Percentiles rank a stretch among this genome's conserved stretches.
Evolutionary conservation across 2,113 vertebrate genomes (phyloP).

Genomic region (Rhinoderma darwinii): DNA sequence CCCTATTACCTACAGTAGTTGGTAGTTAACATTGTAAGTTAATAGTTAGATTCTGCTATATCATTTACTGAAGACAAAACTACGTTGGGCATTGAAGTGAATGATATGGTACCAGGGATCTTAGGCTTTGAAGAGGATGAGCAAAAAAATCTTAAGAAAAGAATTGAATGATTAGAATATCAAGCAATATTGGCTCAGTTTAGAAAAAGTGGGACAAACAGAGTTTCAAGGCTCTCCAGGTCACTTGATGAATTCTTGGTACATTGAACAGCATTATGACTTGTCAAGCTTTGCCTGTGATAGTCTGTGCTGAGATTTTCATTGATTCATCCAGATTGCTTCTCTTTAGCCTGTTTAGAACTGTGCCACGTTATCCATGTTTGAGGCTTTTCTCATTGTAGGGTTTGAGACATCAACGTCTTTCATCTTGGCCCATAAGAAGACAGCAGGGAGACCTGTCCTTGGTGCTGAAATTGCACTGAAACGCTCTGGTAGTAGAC

Average conservation of each 20-base stretch:
- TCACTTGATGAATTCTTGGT: not conserved
- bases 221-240: not conserved
- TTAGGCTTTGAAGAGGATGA: not conserved
- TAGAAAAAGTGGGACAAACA: not conserved
- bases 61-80: not conserved
- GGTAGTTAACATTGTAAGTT: not conserved
- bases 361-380: not conserved
- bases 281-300: not conserved
- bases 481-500: not conserved
- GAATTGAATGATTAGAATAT: not conserved
- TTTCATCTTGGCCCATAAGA: not conserved
- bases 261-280: not conserved
- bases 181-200: no score
- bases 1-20: not conserved
- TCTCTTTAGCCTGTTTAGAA: not conserved
- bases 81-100: not conserved
- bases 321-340: not conserved
- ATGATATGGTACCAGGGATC: not conserved
- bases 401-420: not conserved
- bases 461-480: slow-evolving; percentile 18
- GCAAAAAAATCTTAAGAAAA: not conserved
- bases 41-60: no score
- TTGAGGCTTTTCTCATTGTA: not conserved
- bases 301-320: not conserved
- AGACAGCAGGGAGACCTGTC: slow-evolving; percentile 9